These are phyloP conservation scores for Apeltes quadracus DNA, from an alignment of 2,113 vertebrate species.

Conservation along the genomic window DNA sequence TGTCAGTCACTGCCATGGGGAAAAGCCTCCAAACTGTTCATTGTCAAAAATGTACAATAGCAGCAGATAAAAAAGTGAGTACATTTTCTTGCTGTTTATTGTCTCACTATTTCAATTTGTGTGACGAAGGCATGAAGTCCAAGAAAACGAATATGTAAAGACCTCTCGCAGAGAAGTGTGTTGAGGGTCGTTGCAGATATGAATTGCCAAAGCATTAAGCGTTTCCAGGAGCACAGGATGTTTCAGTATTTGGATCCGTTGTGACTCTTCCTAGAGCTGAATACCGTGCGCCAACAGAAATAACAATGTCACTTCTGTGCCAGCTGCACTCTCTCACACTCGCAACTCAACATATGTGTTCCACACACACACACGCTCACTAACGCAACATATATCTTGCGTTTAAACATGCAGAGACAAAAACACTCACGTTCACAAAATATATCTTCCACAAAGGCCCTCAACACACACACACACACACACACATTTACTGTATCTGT, in stretches of 20 bases:
- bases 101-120: background rate
- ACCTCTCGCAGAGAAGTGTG: conserved; percentile 1
- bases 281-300: conserved; percentile 43
- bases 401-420: background rate
- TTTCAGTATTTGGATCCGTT: conserved; percentile 23
- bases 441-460: background rate
- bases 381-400: background rate
- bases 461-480: conserved; percentile 26
- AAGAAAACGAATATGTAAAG: background rate
- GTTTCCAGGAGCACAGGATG: conserved; percentile 22
- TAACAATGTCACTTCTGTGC: conserved; percentile 18
- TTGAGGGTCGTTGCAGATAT: conserved; percentile 4
- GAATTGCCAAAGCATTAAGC: conserved; percentile 29
- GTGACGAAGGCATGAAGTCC: conserved; percentile 2
- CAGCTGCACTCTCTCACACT: conserved; percentile 25
- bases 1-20: background rate
- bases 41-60: background rate
- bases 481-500: conserved; percentile 22
- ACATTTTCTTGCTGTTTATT: background rate
- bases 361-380: background rate
- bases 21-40: too few relatives aligned
- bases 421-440: too few relatives aligned
- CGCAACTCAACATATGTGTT: background rate
- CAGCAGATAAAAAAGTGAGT: background rate
- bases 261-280: conserved; percentile 40